phyloP scores from a whole-genome alignment of 2,888 invertebrate species.

The Helobdella robusta region DNA sequence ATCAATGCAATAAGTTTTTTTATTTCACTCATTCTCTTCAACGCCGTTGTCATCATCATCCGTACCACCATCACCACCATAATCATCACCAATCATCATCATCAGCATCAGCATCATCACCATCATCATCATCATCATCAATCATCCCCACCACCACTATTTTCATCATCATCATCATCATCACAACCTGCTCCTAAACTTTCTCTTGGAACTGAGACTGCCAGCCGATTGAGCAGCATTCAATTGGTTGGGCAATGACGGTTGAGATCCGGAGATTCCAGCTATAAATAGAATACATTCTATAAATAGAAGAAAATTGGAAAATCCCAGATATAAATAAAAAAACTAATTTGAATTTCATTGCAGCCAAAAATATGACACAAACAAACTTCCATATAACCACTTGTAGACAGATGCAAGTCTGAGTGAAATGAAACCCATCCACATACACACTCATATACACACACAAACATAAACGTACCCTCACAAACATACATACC shows the following conservation, averaged over 20 bases:
- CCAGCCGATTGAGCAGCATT: conserved; percentile 5
- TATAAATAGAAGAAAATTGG: background rate
- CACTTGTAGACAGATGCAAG: background rate
- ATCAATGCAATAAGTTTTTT: too few species aligned
- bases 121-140: too few species aligned
- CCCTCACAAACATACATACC: too few species aligned
- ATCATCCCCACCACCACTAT: too few species aligned
- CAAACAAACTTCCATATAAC: background rate
- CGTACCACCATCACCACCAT: too few species aligned
- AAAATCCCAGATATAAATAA: conserved; percentile 9
- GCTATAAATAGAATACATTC: too few species aligned
- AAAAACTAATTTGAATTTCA: background rate
- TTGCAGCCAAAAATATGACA: conserved; percentile 11
- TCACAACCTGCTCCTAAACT: conserved; percentile 18
- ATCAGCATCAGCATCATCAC: too few species aligned
- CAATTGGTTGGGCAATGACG: background rate
- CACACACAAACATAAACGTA: background rate
- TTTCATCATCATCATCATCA: too few species aligned
- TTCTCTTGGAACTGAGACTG: conserved; percentile 19
- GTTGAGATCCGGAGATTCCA: background rate
- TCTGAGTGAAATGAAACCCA: background rate
- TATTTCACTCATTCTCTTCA: too few species aligned
- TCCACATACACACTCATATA: background rate
- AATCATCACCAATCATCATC: too few species aligned
- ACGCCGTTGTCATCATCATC: too few species aligned